Conservation (phyloP, 2,113 vertebrate genomes). For the Larimichthys polyactis region DNA sequence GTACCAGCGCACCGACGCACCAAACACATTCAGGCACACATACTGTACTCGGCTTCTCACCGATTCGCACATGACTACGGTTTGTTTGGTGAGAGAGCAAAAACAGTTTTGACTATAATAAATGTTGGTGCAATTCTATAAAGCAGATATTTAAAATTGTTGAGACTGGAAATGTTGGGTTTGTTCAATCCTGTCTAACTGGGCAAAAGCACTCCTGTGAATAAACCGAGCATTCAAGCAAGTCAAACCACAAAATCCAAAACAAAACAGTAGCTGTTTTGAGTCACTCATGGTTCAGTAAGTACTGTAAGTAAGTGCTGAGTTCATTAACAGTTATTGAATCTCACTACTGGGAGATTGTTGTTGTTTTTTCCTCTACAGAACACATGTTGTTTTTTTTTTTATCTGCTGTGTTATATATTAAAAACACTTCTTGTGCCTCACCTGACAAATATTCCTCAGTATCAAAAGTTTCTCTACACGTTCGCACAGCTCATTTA, state of each 20-base stretch:
- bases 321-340: constrained; percentile 55
- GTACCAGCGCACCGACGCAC: constrained; percentile 76
- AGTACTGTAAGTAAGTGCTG: constrained; percentile 37
- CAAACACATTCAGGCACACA: constrained; percentile 70
- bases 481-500: constrained; percentile 15
- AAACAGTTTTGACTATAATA: constrained; percentile 21
- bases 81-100: constrained; percentile 46
- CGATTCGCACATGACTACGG: constrained; percentile 47
- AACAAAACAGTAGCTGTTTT: constrained; percentile 66
- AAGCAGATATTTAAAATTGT: constrained; percentile 24
- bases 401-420: not conserved
- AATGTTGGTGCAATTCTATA: not conserved
- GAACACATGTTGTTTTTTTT: constrained; percentile 6
- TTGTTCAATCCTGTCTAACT: constrained; percentile 12
- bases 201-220: constrained; percentile 39
- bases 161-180: constrained; percentile 11
- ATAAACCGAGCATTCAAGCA: constrained; percentile 47
- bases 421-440: not conserved
- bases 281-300: constrained; percentile 50
- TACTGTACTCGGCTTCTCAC: constrained; percentile 52
- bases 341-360: constrained; percentile 31
- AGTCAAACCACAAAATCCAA: constrained; percentile 62
- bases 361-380: not conserved
- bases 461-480: constrained; percentile 16
- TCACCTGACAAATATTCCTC: constrained; percentile 13